A percentile compares a stretch with the other conserved stretches of the same genome.
These are phyloP conservation scores for Phataginus tetradactyla DNA, from an alignment of 2,797 vertebrate genomes.

Conservation along the genomic window DNA sequence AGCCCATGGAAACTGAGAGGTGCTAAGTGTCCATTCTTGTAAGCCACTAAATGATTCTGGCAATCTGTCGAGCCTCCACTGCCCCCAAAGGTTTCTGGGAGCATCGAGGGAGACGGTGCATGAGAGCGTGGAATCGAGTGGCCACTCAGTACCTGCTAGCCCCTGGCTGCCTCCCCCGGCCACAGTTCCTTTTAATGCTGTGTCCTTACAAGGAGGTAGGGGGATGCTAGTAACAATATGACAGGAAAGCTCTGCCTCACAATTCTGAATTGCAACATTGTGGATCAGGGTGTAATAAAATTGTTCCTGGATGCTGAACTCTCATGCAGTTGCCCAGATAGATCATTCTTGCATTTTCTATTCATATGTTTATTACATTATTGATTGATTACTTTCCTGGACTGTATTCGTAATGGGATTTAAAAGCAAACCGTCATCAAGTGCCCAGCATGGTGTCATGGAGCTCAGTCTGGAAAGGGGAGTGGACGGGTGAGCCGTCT, in stretches of 20 bases:
- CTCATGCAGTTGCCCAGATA: neutral
- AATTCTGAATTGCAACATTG: neutral
- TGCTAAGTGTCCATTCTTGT: neutral
- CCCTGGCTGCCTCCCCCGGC: rapidly evolving
- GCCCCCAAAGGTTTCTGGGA: rapidly evolving
- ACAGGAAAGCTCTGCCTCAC: no score
- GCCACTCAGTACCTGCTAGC: rapidly evolving
- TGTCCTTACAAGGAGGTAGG: neutral
- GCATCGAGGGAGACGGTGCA: rapidly evolving
- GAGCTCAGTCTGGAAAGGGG: neutral
- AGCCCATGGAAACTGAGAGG: neutral
- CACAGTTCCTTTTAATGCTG: neutral
- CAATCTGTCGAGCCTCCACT: rapidly evolving
- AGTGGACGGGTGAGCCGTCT: rapidly evolving
- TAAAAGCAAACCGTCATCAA: rapidly evolving
- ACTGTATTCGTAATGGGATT: no score
- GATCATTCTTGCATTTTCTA: no score
- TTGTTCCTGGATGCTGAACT: neutral
- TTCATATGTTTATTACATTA: neutral
- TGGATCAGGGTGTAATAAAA: rapidly evolving
- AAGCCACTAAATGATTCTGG: rapidly evolving
- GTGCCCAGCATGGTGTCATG: rapidly evolving
- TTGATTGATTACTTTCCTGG: neutral
- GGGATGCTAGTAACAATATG: neutral
- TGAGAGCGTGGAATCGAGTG: rapidly evolving